Base-by-base conservation (phyloP, 2,797 vertebrate genomes). In the Peromyscus melanophrys region DNA sequence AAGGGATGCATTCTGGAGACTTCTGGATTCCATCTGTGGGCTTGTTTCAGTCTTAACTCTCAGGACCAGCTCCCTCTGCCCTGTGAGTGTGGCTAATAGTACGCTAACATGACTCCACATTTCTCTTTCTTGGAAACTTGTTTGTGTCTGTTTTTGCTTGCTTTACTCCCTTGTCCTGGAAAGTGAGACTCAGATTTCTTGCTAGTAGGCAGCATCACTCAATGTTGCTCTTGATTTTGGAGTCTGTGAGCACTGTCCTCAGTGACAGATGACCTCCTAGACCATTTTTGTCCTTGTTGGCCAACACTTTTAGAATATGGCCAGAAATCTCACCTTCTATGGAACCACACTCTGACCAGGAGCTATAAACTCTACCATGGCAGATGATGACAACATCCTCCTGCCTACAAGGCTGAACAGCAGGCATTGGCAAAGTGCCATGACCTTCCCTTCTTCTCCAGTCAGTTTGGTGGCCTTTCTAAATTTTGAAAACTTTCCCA, bases 341-440 rank as follows among this genome's bases (percentile, higher is more conserved):
- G 40, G 8, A n/a, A 57, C 17, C 5, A 1, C 1, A 57, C 23
- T 8, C 17, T n/a, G 23, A 37, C n/a, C 5, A 46, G 65, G 25
- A 23, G 25, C 19, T 6, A 1, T 46, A 65, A 52, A 4, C 31
- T 80, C 23, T 1, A 13, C 27, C 1, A 7, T 0, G 0, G 6
- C 49, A 11, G 49, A 49, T 34, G 17, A 21, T 12, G 8, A 25
- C 16, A 23, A 91, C 46, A n/a, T 2, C 13, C 2, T 55, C 57
- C n/a, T n/a, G 40, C 7, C 25, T n/a, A 17, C 25, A 37, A 57
- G 46, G 12, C 12, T 67, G 7, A 2, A 0, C 5, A 7, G 2
- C 4, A 63, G 4, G 8, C 25, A 4, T 1, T 55, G 46, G 21
- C 19, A 14, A 5, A 3, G 12, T 23, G 3, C 11, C 21, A 6